phyloP scores from a whole-genome alignment of 2,113 vertebrate species.

The Corythaeola cristata region DNA sequence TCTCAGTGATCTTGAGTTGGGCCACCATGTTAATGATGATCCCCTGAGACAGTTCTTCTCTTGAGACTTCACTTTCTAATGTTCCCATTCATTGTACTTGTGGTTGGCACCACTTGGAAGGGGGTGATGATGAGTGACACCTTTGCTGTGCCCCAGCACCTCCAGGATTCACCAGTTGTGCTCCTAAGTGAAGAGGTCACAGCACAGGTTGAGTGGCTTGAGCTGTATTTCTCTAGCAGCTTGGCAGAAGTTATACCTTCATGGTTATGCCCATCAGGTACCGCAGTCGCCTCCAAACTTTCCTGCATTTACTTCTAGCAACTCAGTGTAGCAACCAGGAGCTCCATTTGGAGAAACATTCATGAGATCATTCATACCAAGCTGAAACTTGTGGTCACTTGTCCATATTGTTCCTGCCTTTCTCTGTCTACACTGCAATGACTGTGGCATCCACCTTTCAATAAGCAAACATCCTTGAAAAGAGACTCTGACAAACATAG shows the following conservation, averaged over 20 bases:
- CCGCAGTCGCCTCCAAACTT: neutral
- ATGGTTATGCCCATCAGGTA: neutral
- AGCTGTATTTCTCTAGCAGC: neutral
- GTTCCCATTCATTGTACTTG: neutral
- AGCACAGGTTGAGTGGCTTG: neutral
- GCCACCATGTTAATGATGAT: neutral
- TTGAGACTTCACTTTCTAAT: neutral
- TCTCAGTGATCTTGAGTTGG: neutral
- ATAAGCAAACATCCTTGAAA: neutral
- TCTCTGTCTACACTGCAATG: neutral
- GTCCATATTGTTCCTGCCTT: neutral
- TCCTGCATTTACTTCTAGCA: neutral
- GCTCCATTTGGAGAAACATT: neutral
- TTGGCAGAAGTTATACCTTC: neutral
- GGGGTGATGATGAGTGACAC: neutral
- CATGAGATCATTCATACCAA: neutral
- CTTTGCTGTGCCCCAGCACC: neutral
- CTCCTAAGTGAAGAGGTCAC: neutral
- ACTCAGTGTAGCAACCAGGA: neutral
- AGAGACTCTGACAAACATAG: neutral
- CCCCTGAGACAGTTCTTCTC: neutral
- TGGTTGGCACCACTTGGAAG: neutral
- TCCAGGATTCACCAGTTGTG: neutral
- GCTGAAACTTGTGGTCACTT: neutral
- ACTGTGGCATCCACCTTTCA: neutral